A percentile compares a stretch with the other conserved stretches of the same genome.
Conservation (phyloP, 2,797 vertebrate species). For the Poecile montanus region DNA sequence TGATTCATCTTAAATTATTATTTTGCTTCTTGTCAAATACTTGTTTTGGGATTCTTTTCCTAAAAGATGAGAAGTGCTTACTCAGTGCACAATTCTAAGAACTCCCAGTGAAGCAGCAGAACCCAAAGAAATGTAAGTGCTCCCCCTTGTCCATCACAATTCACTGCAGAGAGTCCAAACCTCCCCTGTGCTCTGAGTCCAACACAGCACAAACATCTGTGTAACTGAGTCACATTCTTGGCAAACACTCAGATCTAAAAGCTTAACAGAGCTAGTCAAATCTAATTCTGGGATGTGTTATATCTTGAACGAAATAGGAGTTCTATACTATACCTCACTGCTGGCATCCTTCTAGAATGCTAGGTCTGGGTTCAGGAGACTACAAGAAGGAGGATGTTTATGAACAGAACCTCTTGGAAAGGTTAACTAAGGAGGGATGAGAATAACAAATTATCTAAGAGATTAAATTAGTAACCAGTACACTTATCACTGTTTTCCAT, state of each 20-base stretch:
- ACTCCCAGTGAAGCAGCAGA: background rate
- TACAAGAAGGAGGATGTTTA: slow-evolving; percentile 36
- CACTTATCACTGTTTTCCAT: background rate
- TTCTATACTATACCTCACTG: slow-evolving; percentile 42
- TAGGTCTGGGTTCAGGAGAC: slow-evolving; percentile 36
- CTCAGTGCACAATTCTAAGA: background rate
- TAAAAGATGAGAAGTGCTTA: background rate
- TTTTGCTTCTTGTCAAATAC: background rate
- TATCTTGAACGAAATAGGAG: background rate
- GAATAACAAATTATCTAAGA: slow-evolving; percentile 47
- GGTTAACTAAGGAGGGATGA: slow-evolving; percentile 42
- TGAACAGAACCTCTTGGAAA: slow-evolving; percentile 43
- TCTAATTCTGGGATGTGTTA: background rate
- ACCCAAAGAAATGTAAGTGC: background rate
- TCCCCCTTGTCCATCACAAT: background rate
- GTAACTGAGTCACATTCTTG: background rate
- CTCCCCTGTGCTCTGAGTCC: background rate
- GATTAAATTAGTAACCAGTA: slow-evolving; percentile 5
- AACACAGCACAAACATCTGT: background rate
- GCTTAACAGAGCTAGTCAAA: background rate
- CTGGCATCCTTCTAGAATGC: slow-evolving; percentile 40
- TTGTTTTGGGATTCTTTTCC: background rate
- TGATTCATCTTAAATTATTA: background rate
- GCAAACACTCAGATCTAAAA: background rate
- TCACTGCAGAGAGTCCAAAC: background rate